Percentiles rank a stretch among this genome's conserved stretches.
Evolutionary conservation across 2,888 invertebrate species (phyloP).

Genomic region (Ochropleura leucogaster): DNA sequence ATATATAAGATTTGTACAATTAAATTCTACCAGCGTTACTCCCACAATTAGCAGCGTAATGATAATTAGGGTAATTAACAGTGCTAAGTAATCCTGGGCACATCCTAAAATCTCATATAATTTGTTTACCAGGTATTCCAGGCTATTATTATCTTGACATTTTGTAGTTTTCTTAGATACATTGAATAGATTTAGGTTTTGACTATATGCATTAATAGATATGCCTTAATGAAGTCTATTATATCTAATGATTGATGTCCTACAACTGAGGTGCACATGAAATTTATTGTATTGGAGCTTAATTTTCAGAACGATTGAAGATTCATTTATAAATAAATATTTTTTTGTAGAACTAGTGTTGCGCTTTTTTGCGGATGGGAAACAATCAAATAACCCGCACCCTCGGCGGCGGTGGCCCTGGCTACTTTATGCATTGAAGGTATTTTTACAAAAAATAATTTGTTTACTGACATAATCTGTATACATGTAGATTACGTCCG

Average conservation of each 20-base stretch:
- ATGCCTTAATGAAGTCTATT: too few species aligned
- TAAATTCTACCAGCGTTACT: constrained; percentile 17
- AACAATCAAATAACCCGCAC: too few species aligned
- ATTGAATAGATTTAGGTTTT: background rate
- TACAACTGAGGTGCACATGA: background rate
- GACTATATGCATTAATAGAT: too few species aligned
- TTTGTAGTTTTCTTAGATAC: background rate
- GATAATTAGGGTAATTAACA: constrained; percentile 35
- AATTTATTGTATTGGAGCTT: background rate
- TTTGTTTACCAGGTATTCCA: constrained; percentile 19
- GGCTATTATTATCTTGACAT: constrained; percentile 11
- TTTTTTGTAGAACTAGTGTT: background rate
- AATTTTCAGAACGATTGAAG: background rate
- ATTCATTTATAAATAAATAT: background rate
- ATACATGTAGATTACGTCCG: background rate
- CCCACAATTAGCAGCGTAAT: constrained; percentile 23
- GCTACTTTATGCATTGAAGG: background rate
- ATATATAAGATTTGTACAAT: constrained; percentile 4
- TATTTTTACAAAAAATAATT: background rate
- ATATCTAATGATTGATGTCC: too few species aligned
- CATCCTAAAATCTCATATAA: constrained; percentile 29
- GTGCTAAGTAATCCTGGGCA: constrained; percentile 27
- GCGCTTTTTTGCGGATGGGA: too few species aligned
- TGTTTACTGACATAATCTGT: background rate
- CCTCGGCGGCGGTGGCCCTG: too few species aligned